Percentiles rank a stretch among this genome's conserved stretches.
Evolutionary conservation across 2,888 invertebrate genomes (phyloP).

Genomic region (Lasiommata megera): DNA sequence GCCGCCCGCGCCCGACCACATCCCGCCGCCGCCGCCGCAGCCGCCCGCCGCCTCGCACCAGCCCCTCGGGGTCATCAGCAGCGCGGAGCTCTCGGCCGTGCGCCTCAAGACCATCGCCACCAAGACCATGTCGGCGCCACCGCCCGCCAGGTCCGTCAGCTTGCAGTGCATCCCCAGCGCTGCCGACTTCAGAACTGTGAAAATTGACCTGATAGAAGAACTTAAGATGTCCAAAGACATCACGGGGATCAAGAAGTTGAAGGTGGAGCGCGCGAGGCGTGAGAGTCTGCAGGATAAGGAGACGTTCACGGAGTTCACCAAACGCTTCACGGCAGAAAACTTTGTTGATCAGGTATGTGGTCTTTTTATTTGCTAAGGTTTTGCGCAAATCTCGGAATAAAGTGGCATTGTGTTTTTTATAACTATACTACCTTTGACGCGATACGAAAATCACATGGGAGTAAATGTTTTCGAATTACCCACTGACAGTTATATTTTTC

Average conservation of each 20-base stretch:
- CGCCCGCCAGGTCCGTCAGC: constrained; percentile 84
- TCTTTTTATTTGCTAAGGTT: constrained; percentile 27
- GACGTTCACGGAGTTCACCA: constrained; percentile 91
- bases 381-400: constrained; percentile 3
- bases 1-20: constrained; percentile 71
- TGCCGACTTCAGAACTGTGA: constrained; percentile 86
- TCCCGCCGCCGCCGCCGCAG: constrained; percentile 61
- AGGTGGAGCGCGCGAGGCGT: constrained; percentile 92
- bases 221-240: constrained; percentile 95
- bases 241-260: constrained; percentile 95
- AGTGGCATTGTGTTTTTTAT: constrained; percentile 26
- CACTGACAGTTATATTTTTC: too few species aligned
- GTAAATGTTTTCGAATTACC: too few species aligned
- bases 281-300: constrained; percentile 92
- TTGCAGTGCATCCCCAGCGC: constrained; percentile 86
- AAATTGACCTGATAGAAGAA: constrained; percentile 94
- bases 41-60: constrained; percentile 71
- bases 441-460: too few species aligned
- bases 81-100: constrained; percentile 92
- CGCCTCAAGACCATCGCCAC: constrained; percentile 88
- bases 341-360: constrained; percentile 93
- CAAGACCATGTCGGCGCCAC: constrained; percentile 92
- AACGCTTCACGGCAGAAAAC: constrained; percentile 91
- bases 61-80: constrained; percentile 93
- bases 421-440: too few species aligned